Conservation (phyloP, 1,140 invertebrate species). For the Leguminivora glycinivorella region DNA sequence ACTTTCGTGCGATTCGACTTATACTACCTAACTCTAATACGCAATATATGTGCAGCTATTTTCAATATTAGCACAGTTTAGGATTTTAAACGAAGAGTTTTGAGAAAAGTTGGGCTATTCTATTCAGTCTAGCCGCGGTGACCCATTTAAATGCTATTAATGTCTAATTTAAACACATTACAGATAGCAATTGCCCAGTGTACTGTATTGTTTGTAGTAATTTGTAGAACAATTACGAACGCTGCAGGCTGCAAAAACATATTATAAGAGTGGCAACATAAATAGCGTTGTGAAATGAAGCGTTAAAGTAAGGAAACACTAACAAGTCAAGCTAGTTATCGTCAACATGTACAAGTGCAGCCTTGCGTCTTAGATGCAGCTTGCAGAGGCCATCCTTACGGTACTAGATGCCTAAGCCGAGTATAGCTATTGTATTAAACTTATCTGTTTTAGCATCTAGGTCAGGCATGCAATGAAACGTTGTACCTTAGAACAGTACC, state of each 20-base stretch:
- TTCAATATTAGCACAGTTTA: constrained; percentile 42
- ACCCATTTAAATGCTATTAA: constrained; percentile 18
- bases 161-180: not conserved
- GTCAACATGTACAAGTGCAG: constrained; percentile 35
- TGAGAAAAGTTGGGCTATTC: constrained; percentile 11
- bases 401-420: constrained; percentile 54
- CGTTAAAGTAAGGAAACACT: constrained; percentile 52
- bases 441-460: constrained; percentile 32
- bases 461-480: constrained; percentile 11
- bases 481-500: not conserved
- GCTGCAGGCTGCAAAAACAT: not conserved
- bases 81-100: constrained; percentile 15
- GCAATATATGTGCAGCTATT: constrained; percentile 46
- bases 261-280: constrained; percentile 14
- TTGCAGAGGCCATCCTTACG: constrained; percentile 59
- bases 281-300: constrained; percentile 3
- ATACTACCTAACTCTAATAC: constrained; percentile 55
- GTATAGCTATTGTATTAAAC: constrained; percentile 37
- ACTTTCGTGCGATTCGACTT: constrained; percentile 69
- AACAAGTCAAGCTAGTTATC: constrained; percentile 55
- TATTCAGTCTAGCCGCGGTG: not conserved
- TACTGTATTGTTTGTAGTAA: not conserved
- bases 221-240: not conserved
- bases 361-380: constrained; percentile 37
- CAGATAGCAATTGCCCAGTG: not conserved